phyloP scores from a whole-genome alignment of 2,113 vertebrate species.

The Siniperca chuatsi region DNA sequence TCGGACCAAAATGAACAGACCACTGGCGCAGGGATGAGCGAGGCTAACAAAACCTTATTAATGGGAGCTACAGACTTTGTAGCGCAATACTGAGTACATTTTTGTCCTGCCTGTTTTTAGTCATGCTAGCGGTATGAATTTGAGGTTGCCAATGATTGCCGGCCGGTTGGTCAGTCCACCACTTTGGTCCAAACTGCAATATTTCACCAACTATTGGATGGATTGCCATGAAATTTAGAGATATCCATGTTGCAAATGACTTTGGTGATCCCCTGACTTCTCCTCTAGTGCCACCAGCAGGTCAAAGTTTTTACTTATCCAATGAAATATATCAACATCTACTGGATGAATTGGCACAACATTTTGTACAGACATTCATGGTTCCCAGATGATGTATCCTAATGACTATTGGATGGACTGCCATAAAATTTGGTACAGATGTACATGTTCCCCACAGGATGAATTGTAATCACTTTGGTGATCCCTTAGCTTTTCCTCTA shows the following conservation, averaged over 20 bases:
- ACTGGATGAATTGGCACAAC: background rate
- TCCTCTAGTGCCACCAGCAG: too few relatives aligned
- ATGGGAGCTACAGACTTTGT: background rate
- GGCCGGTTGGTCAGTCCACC: background rate
- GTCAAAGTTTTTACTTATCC: too few relatives aligned
- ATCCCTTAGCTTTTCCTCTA: background rate
- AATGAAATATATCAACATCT: background rate
- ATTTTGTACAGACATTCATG: background rate
- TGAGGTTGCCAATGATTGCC: background rate
- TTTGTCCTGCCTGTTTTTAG: background rate
- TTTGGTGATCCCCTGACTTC: too few relatives aligned
- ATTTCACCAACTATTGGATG: background rate
- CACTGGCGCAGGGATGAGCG: slow-evolving; percentile 19
- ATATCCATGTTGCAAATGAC: background rate
- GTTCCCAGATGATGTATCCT: background rate
- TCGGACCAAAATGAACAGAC: slow-evolving; percentile 81
- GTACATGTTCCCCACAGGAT: background rate
- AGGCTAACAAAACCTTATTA: slow-evolving; percentile 32
- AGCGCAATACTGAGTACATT: background rate
- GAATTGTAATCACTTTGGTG: background rate
- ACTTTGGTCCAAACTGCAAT: slow-evolving; percentile 3
- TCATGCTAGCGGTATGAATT: background rate
- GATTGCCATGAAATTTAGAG: background rate
- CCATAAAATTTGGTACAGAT: background rate
- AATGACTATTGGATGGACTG: background rate